Evolutionary conservation across 2,888 invertebrate species (phyloP), one percentile per base, ranked within the genome.

Genomic region (Meiosimyza decipiens): DNA sequence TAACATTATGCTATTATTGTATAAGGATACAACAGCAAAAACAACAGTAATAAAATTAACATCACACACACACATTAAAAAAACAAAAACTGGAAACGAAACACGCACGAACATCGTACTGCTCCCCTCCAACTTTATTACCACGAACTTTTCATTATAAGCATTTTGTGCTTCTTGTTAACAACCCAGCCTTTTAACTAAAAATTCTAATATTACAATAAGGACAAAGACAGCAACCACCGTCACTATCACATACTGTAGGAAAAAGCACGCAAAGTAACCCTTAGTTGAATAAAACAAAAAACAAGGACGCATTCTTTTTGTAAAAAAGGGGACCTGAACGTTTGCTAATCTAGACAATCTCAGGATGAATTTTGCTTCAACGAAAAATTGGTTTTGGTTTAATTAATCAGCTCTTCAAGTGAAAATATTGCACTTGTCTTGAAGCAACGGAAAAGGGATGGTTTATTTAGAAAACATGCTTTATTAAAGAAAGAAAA

Each of bases 21-120:
- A 70, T 70, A 70, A 70, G 70, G 52, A 47, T 52, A 69, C 40
- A 22, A 62, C 51, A 40, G 40, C 22, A 64, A 51, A 49, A 51
- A 50, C 13, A 55, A 51, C 51, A 59, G 22, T 28, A 49, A 52
- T 13, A 57, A 22, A 57, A 50, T 59, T 52, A 40, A 69, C 68
- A 51, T 59, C 59, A 69, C 71, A 72, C 18, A 57, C 65, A 47
- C n/a, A 63, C 60, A 55, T 40, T 28, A 65, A 65, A 65, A 65
- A 22, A 54, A 40, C 33, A 5, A 63, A 12, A 22, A 57, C 15
- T 50, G 47, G 16, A 51, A 50, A 50, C 16, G 51, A 50, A 64
- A 64, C 12, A 16, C 18, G 51, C 28, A 33, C 62, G 57, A 57
- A 33, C 40, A 16, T 59, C 15, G 50, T 57, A 67, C 55, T 40